phyloP scores from a whole-genome alignment of 2,797 vertebrate genomes.

The Sylvia borin region DNA sequence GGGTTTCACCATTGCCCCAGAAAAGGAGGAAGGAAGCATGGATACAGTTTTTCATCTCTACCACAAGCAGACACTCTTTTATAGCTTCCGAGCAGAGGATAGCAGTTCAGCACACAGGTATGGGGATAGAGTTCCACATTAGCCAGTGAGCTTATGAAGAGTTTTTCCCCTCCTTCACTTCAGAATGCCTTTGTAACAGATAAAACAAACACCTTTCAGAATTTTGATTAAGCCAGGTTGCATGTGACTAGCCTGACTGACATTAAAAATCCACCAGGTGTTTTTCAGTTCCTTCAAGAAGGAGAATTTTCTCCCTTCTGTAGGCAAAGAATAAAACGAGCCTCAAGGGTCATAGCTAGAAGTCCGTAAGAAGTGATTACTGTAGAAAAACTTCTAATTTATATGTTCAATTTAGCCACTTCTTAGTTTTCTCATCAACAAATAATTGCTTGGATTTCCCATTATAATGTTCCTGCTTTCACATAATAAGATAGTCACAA shows the following conservation, averaged over 20 bases:
- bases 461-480: not conserved
- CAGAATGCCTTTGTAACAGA: not conserved
- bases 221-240: not conserved
- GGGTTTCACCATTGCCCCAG: slow-evolving; percentile 91
- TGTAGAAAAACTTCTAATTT: not conserved
- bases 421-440: not conserved
- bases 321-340: not conserved
- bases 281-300: not conserved
- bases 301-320: not conserved
- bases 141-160: not conserved
- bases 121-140: not conserved
- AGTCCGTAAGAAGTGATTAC: not conserved
- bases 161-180: not conserved
- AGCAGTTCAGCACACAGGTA: slow-evolving; percentile 90
- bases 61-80: slow-evolving; percentile 95
- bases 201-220: not conserved
- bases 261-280: not conserved
- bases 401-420: not conserved
- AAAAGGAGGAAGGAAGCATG: slow-evolving; percentile 77
- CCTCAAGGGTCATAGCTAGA: not conserved
- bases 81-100: slow-evolving; percentile 92
- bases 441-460: not conserved
- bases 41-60: slow-evolving; percentile 92
- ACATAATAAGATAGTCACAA: not conserved
- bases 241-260: not conserved